Conservation (phyloP, 2,113 vertebrate genomes). For the Strigops habroptila region DNA sequence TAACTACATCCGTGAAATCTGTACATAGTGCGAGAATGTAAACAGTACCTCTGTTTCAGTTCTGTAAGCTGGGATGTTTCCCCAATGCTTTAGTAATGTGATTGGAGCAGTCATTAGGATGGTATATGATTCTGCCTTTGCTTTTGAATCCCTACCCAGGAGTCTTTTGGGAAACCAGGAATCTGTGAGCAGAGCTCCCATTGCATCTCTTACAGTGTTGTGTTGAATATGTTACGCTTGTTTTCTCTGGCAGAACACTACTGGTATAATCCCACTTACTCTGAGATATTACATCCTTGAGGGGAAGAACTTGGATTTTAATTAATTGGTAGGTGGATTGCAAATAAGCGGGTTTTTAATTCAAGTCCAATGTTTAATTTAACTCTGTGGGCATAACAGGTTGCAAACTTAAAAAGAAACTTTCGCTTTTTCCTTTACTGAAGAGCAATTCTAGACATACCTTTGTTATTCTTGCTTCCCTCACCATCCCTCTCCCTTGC, state of each 20-base stretch:
- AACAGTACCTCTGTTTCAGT: background rate
- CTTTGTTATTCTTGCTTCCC: background rate
- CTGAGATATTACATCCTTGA: background rate
- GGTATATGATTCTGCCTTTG: background rate
- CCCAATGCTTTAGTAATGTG: background rate
- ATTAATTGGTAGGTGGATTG: background rate
- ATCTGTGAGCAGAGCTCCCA: fast-evolving
- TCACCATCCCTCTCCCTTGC: background rate
- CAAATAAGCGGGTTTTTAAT: background rate
- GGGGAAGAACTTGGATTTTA: background rate
- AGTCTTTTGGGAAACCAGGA: background rate
- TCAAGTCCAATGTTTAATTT: background rate
- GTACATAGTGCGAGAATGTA: background rate
- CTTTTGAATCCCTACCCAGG: background rate
- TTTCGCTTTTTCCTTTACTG: background rate
- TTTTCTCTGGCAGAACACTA: background rate
- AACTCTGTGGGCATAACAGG: background rate
- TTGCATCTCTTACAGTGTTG: background rate
- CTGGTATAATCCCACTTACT: background rate
- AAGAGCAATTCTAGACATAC: background rate
- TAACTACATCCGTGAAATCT: background rate
- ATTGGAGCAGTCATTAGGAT: background rate
- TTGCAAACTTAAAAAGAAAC: background rate
- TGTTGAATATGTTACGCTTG: background rate
- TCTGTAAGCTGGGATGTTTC: background rate